Conservation (phyloP, 2,113 vertebrate genomes). For the Eira barbara region DNA sequence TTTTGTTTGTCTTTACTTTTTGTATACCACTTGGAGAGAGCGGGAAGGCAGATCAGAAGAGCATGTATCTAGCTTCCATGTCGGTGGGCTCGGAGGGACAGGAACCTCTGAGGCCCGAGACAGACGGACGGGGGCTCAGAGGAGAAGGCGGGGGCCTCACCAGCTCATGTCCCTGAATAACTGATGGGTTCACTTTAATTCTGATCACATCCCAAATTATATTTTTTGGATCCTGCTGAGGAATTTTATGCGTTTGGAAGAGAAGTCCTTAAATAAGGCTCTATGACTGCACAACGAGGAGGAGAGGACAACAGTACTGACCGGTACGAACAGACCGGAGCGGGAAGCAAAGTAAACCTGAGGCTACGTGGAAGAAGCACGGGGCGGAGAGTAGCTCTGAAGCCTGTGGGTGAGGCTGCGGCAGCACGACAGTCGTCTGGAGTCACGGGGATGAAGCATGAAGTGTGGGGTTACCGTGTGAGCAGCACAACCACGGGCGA, state of each 20-base stretch:
- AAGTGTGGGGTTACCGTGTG: neutral
- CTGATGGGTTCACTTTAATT: neutral
- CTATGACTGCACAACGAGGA: neutral
- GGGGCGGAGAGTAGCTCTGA: neutral
- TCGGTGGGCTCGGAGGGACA: neutral
- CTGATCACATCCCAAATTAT: neutral
- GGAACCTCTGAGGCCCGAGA: rapidly evolving
- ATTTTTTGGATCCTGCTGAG: neutral
- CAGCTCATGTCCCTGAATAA: no score
- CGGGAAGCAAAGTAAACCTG: neutral
- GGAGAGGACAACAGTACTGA: neutral
- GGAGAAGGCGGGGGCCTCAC: rapidly evolving
- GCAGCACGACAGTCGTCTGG: no score
- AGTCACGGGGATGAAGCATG: neutral
- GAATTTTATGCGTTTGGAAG: neutral
- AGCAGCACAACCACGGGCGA: rapidly evolving
- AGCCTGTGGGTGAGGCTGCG: neutral
- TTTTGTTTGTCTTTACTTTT: neutral
- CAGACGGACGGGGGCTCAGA: rapidly evolving
- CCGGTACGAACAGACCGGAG: rapidly evolving
- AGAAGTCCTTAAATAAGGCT: neutral
- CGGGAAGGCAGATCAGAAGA: neutral
- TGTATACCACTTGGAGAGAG: neutral
- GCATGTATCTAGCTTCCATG: neutral
- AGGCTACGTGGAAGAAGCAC: neutral